Percentiles rank a stretch among this genome's conserved stretches.
phyloP scores from a whole-genome alignment of 1,140 invertebrate genomes.

The Caenorhabditis tropicalis region DNA sequence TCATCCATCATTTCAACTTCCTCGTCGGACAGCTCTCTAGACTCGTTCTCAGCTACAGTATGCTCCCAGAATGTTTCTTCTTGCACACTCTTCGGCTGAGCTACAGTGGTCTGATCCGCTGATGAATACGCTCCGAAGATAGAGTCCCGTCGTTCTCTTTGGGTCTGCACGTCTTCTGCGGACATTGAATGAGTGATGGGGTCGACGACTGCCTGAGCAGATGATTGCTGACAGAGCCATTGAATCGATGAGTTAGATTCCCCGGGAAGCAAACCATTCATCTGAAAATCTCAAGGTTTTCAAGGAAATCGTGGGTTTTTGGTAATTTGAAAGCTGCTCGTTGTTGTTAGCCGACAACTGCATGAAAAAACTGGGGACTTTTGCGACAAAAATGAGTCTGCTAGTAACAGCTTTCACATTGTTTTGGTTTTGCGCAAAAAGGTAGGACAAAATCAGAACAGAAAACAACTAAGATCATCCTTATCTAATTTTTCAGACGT shows the following conservation, averaged over 20 bases:
- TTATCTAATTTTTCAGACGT: too few species aligned
- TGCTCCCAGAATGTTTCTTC: constrained; percentile 33
- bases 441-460: too few species aligned
- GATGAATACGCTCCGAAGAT: not conserved
- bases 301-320: too few species aligned
- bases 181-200: not conserved
- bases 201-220: not conserved
- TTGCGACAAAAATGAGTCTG: too few species aligned
- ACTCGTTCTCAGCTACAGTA: constrained; percentile 27
- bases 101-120: not conserved
- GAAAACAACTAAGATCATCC: too few species aligned
- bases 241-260: constrained; percentile 5
- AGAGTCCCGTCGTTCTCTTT: not conserved
- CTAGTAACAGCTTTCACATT: too few species aligned
- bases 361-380: too few species aligned
- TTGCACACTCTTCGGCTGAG: constrained; percentile 26
- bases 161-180: not conserved
- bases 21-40: not conserved
- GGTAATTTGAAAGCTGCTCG: too few species aligned
- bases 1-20: constrained; percentile 29
- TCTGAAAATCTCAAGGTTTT: not conserved
- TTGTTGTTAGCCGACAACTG: too few species aligned
- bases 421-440: too few species aligned
- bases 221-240: constrained; percentile 31
- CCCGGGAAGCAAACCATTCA: constrained; percentile 2